phyloP scores from a whole-genome alignment of 2,888 invertebrate species.

The Caprella mutica region DNA sequence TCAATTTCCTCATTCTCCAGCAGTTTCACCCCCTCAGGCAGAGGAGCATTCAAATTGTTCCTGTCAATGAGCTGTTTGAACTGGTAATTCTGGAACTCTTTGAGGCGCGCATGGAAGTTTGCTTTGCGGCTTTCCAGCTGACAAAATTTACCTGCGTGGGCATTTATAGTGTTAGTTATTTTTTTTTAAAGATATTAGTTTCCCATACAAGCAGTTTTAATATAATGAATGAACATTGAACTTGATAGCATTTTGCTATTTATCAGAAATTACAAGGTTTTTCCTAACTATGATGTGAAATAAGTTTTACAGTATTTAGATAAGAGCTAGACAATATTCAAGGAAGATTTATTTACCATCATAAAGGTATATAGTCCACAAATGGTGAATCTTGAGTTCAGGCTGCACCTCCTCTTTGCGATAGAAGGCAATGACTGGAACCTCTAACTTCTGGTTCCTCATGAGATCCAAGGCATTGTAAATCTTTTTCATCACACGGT shows the following conservation, averaged over 20 bases:
- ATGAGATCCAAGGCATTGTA: conserved; percentile 89
- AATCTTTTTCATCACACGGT: conserved; percentile 52
- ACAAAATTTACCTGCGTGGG: conserved; percentile 79
- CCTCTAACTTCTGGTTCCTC: conserved; percentile 87
- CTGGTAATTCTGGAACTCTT: conserved; percentile 86
- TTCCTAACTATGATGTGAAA: too few species aligned
- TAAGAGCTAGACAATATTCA: too few species aligned
- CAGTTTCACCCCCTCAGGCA: conserved; percentile 68
- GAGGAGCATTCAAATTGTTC: conserved; percentile 62
- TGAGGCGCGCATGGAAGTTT: conserved; percentile 66
- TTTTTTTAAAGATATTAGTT: too few species aligned
- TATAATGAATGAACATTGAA: too few species aligned
- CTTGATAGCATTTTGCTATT: too few species aligned
- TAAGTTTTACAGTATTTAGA: too few species aligned
- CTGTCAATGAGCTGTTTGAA: conserved; percentile 61
- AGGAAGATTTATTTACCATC: conserved; percentile 67
- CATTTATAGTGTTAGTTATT: too few species aligned
- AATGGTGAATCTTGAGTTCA: conserved; percentile 81
- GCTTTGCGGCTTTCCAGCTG: conserved; percentile 73
- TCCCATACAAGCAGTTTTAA: too few species aligned
- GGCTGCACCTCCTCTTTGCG: conserved; percentile 94
- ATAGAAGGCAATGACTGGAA: conserved; percentile 97
- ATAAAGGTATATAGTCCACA: conserved; percentile 95
- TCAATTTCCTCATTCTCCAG: conserved; percentile 77
- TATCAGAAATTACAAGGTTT: too few species aligned